Evolutionary conservation across 2,797 vertebrate genomes (phyloP), one percentile per base, ranked within the genome.

Genomic region (Paratrypauchen microcephalus): DNA sequence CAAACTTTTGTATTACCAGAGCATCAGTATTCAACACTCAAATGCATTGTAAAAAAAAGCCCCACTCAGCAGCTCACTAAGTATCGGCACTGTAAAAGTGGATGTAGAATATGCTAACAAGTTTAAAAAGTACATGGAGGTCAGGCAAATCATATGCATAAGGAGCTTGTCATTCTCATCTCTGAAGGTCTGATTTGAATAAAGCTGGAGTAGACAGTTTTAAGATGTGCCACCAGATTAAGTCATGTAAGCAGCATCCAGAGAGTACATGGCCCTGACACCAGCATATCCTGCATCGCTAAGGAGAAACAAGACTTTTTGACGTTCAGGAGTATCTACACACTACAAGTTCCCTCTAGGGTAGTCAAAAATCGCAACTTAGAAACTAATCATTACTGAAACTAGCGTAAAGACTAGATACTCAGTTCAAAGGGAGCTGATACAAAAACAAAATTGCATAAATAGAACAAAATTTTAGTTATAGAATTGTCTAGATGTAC

Each of bases 141-240:
- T 55, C 21, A 18, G 2, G 65, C 18, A 71, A 57, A 50, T 52
- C 23, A 72, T 54, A 56, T 75, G 62, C 30, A 62, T 59, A 41
- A 8, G 19, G 47, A 30, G 26, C 47, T 65, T 77, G 78, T 16
- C 78, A 32, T 12, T 50, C 16, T 45, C 28, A 3, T 64, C 23
- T 48, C 24, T 54, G 28, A 50, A 66, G 47, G 18, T 66, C 45
- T 52, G 47, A 48, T 65, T 65, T 52, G 47, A 65, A 30, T 65
- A 64, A 64, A 64, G 41, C 62, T 47, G 6, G 62, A 24, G 39
- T 47, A 26, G 15, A 45, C 62, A 28, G 15, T 64, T 47, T 47
- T 41, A 39, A 61, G 59, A 41, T 61, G 36, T 61, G 32, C 59
- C 32, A 61, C 59, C 32, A 61, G 30, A 36, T 61, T 12, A 39